A percentile compares a stretch with the other conserved stretches of the same genome.
Conservation (phyloP, 1,140 invertebrate species). For the Cotesia glomerata region DNA sequence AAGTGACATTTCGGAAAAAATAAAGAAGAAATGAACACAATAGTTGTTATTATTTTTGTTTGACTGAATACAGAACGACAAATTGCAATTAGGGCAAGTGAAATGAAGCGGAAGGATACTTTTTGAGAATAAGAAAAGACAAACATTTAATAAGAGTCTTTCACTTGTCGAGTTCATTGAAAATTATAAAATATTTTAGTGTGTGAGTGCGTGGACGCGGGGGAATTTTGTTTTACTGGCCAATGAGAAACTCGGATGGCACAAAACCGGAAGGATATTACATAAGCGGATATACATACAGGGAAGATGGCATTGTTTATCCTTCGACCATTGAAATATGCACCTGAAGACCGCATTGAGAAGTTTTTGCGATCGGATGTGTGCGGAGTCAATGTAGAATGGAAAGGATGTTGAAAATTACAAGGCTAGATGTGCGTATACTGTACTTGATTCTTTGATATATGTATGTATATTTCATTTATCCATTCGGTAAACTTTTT, state of each 20-base stretch:
- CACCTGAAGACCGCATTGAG: constrained; percentile 46
- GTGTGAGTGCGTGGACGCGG: no score
- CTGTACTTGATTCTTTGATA: constrained; percentile 5
- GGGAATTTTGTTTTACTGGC: no score
- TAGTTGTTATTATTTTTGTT: no score
- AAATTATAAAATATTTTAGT: no score
- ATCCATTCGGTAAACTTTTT: background rate
- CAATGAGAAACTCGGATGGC: background rate
- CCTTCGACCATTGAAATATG: constrained; percentile 44
- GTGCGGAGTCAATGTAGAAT: constrained; percentile 37
- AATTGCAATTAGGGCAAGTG: no score
- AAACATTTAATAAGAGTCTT: no score
- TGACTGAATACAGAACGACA: no score
- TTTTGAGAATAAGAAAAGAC: no score
- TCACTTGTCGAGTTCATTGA: no score
- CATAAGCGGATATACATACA: constrained; percentile 56
- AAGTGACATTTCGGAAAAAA: no score
- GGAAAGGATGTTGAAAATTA: constrained; percentile 54
- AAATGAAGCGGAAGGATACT: no score
- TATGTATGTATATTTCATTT: background rate
- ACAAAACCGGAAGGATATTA: constrained; percentile 57
- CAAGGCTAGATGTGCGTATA: constrained; percentile 28
- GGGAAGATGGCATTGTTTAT: constrained; percentile 45
- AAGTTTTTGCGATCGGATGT: constrained; percentile 39
- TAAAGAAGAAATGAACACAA: no score